Evolutionary conservation across 2,797 vertebrate genomes (phyloP).

Genomic region (Sebastolobus altivelis): DNA sequence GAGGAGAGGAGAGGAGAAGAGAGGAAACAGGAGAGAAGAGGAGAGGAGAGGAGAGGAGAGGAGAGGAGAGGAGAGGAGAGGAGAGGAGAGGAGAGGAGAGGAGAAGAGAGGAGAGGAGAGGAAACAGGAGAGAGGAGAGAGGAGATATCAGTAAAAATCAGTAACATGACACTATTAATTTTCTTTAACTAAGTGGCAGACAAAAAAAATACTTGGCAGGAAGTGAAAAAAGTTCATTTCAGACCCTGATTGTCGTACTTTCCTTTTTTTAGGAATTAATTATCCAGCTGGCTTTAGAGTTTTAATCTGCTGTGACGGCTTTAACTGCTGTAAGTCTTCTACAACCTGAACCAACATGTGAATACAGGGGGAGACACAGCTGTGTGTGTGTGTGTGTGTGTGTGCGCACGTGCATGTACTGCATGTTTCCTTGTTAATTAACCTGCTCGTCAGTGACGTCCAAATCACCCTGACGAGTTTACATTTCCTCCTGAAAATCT

Average conservation of each 20-base stretch:
- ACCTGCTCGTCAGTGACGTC: constrained; percentile 41
- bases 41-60: too few species aligned
- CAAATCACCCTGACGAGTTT: constrained; percentile 28
- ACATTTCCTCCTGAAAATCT: constrained; percentile 55
- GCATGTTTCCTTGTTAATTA: constrained; percentile 50
- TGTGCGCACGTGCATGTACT: background rate
- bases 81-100: background rate
- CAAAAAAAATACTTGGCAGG: too few species aligned
- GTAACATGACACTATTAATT: background rate
- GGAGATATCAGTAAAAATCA: background rate
- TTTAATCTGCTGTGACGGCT: background rate
- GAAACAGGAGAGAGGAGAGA: background rate
- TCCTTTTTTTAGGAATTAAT: background rate
- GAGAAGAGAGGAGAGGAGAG: background rate
- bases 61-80: too few species aligned
- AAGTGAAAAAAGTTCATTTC: too few species aligned
- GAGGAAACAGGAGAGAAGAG: too few species aligned
- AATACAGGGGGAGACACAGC: background rate
- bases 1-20: background rate
- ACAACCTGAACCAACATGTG: background rate
- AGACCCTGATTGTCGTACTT: background rate
- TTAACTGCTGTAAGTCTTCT: background rate
- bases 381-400: background rate
- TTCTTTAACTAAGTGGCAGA: too few species aligned
- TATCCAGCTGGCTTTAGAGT: background rate